Evolutionary conservation across 2,888 invertebrate species (phyloP), one percentile per base, ranked within the genome.

Genomic region (Pterobdella sp.): DNA sequence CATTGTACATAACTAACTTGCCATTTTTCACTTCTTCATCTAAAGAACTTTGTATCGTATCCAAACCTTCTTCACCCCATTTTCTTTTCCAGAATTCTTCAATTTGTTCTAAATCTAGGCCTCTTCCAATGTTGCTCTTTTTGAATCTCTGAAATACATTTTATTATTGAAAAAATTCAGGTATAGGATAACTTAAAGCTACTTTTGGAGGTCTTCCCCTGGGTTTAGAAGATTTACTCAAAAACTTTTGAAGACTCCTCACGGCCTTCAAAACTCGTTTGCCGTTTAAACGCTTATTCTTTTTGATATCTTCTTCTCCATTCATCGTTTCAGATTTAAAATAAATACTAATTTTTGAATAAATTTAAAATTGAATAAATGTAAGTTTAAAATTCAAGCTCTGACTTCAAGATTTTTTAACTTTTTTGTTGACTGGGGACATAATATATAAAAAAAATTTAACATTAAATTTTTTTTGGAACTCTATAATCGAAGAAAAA

Each of bases 131-230:
- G 31, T 1, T 7, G 4, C 7, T 26, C n/a, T 56, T 56, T 26
- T 56, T 56, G 14, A 56, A 56, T 22, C 42, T 18, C 42, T 42
- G 42, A 14, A 14, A 14, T 42, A 42, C 7, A 7, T 42, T 14
- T 63, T 63, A n/a, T 7, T 34, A n/a, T 22, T 65, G 65, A 7
- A 65, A 22, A 35, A 7, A 65, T 14, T 34, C n/a, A 3, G 7
- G 22, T 31, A 29, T 22, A 29, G 34, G n/a, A 14, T 7, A 63
- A 7, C 26, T 63, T 26, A 63, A 63, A 22, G n/a, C n/a, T 63
- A 71, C 71, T 63, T 71, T 71, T 0, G 71, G 71, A 1, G 71
- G 71, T 34, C 71, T 71, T 29, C 71, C 71, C 63, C 71, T 42
- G 14, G 52, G 35, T 14, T 56, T 60, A n/a, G 71, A 56, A 22